These are phyloP conservation scores for Rhodeus uyekii DNA, from an alignment of 2,797 vertebrate genomes.

Conservation along the genomic window DNA sequence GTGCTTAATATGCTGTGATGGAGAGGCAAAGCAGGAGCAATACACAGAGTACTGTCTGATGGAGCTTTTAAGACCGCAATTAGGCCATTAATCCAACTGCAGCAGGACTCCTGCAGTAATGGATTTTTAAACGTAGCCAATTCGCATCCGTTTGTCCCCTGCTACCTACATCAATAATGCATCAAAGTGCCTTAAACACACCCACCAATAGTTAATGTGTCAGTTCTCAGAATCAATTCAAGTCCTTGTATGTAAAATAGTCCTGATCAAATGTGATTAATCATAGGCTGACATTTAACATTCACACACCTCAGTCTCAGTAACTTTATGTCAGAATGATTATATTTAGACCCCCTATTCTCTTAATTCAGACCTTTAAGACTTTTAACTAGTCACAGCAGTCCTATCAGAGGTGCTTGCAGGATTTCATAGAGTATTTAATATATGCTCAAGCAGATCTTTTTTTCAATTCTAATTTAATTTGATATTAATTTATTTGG, in stretches of 20 bases:
- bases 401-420: background rate
- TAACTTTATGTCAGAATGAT: background rate
- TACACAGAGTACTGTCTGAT: background rate
- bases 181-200: conserved; percentile 34
- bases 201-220: background rate
- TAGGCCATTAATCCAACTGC: conserved; percentile 39
- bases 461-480: too few species aligned
- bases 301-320: background rate
- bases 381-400: background rate
- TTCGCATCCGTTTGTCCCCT: conserved; percentile 16
- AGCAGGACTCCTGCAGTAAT: conserved; percentile 13
- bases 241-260: background rate
- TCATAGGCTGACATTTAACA: background rate
- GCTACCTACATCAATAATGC: conserved; percentile 49
- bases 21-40: background rate
- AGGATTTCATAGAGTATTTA: background rate
- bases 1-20: background rate
- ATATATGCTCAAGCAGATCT: too few species aligned
- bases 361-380: background rate
- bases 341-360: background rate
- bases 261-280: background rate
- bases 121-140: conserved; percentile 21
- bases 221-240: background rate
- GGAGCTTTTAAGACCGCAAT: conserved; percentile 33
- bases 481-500: too few species aligned